Conservation (phyloP, 2,888 invertebrate species). For the Notodonta ziczac region DNA sequence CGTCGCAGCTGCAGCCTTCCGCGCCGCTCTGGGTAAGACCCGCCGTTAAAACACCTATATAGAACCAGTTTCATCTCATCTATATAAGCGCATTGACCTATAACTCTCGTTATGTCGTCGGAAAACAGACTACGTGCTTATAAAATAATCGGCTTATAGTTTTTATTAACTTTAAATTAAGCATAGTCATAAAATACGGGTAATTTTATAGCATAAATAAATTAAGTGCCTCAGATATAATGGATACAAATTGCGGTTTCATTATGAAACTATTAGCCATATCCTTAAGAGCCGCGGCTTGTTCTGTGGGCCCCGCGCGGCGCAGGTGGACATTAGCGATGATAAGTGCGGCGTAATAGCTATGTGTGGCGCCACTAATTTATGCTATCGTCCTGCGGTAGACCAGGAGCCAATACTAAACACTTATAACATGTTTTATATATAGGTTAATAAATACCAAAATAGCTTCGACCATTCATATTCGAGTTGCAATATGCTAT, state of each 20-base stretch:
- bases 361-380: constrained; percentile 17
- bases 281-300: not conserved
- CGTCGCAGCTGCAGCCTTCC: constrained; percentile 92
- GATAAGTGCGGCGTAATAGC: constrained; percentile 21
- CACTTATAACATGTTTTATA: too few species aligned
- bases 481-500: too few species aligned
- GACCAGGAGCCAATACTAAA: not conserved
- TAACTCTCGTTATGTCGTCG: too few species aligned
- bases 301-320: not conserved
- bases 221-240: not conserved
- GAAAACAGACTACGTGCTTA: too few species aligned
- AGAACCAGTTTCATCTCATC: not conserved
- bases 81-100: too few species aligned
- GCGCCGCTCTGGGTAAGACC: constrained; percentile 87
- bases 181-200: not conserved
- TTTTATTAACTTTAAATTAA: not conserved
- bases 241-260: not conserved
- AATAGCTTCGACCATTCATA: too few species aligned
- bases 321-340: constrained; percentile 31
- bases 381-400: constrained; percentile 1
- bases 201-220: not conserved
- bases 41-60: not conserved
- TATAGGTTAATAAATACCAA: too few species aligned
- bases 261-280: constrained; percentile 3
- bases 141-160: not conserved